Conservation (phyloP, 2,797 vertebrate genomes). For the Chelidonichthys spinosus region DNA sequence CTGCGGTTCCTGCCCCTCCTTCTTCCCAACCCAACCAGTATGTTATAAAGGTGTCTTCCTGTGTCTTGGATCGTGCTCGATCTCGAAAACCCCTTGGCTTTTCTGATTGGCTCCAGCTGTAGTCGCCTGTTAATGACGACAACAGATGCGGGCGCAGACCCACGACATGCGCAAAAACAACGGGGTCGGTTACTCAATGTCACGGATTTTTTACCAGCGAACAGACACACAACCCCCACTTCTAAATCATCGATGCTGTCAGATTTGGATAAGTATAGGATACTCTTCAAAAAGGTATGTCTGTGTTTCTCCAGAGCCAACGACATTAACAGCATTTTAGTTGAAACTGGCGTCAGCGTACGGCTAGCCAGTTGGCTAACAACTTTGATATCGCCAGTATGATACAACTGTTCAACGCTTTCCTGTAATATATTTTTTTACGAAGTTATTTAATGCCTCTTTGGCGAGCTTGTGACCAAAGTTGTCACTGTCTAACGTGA, state of each 20-base stretch:
- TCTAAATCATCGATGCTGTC: neutral
- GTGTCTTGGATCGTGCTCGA: too few relatives aligned
- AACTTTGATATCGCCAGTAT: neutral
- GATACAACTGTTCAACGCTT: rapidly evolving
- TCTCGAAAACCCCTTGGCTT: too few relatives aligned
- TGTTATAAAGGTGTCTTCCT: too few relatives aligned
- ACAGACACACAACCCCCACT: too few relatives aligned
- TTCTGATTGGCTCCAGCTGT: constrained; percentile 49
- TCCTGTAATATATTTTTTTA: rapidly evolving
- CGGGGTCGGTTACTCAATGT: constrained; percentile 79
- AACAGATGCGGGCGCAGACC: constrained; percentile 17
- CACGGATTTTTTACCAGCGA: constrained; percentile 45
- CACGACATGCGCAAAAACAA: constrained; percentile 56
- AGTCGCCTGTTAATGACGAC: constrained; percentile 51
- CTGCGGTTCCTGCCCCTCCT: too few relatives aligned
- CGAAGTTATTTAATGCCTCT: neutral
- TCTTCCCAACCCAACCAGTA: too few relatives aligned
- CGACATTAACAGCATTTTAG: neutral
- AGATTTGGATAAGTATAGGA: neutral
- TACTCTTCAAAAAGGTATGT: constrained; percentile 42
- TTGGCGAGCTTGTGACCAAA: rapidly evolving
- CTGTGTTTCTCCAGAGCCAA: rapidly evolving
- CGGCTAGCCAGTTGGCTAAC: constrained; percentile 44
- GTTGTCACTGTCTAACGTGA: neutral
- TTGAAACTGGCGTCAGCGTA: neutral